phyloP scores from a whole-genome alignment of 2,113 vertebrate genomes.

The Steatornis caripensis region DNA sequence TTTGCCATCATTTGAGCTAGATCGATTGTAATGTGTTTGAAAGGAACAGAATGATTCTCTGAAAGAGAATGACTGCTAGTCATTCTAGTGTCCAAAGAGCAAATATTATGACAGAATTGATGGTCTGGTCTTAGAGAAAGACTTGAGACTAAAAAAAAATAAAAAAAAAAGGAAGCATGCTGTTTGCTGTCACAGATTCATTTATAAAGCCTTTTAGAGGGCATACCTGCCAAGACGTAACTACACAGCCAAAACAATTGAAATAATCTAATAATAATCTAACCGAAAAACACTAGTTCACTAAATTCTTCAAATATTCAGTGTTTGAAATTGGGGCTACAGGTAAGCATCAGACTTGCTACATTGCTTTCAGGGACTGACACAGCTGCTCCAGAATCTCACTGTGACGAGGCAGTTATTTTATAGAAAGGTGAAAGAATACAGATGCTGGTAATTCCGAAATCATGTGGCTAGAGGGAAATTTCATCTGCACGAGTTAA shows the following conservation, averaged over 20 bases:
- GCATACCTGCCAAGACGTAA: not conserved
- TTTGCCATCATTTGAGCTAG: not conserved
- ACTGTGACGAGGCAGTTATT: not conserved
- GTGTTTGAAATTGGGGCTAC: not conserved
- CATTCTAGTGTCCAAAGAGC: not conserved
- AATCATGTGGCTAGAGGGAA: not conserved
- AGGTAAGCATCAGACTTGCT: not conserved
- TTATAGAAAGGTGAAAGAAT: not conserved
- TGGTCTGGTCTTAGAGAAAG: not conserved
- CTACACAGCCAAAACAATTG: not conserved
- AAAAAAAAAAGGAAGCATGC: not conserved
- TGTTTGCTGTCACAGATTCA: not conserved
- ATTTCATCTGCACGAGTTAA: not conserved
- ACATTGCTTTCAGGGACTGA: not conserved
- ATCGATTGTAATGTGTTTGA: not conserved
- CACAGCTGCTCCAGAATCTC: not conserved
- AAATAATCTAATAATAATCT: not conserved
- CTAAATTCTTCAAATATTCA: not conserved
- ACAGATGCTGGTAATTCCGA: not conserved
- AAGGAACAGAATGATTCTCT: not conserved
- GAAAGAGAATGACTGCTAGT: not conserved
- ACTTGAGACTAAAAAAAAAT: not conserved
- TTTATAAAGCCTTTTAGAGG: not conserved
- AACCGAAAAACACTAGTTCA: not conserved
- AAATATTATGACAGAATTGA: not conserved